phyloP scores from a whole-genome alignment of 2,113 vertebrate genomes.

The Acanthochromis polyacanthus region DNA sequence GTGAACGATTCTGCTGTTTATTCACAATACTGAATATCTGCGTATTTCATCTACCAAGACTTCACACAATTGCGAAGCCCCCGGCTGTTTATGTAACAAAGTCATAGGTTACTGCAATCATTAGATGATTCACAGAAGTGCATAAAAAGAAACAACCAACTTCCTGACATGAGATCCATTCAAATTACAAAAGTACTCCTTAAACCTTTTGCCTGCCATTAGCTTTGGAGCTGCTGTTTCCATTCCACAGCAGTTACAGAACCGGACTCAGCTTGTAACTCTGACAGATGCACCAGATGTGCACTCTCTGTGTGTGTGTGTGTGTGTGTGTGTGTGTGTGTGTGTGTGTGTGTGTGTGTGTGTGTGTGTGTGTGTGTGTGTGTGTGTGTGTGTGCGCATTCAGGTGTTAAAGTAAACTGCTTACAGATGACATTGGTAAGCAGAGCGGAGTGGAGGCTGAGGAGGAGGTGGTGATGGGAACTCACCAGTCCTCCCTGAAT shows the following conservation, averaged over 20 bases:
- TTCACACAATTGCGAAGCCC: not conserved
- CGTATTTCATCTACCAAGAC: no score
- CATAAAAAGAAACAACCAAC: not conserved
- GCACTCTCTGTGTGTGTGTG: constrained; percentile 4
- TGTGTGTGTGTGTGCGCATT: constrained; percentile 6
- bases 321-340: constrained; percentile 17
- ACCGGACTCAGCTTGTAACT: constrained; percentile 1
- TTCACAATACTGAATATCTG: not conserved
- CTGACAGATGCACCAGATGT: constrained; percentile 23
- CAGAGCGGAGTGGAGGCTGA: not conserved
- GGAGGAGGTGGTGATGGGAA: not conserved
- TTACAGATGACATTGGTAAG: constrained; percentile 32
- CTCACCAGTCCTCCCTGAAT: not conserved
- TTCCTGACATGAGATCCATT: not conserved
- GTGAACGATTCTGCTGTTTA: not conserved
- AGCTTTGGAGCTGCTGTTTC: constrained; percentile 20
- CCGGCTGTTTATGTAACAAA: constrained; percentile 3
- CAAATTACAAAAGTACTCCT: no score
- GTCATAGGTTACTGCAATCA: no score
- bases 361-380: constrained; percentile 13
- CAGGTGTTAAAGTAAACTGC: constrained; percentile 45
- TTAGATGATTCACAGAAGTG: no score
- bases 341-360: constrained; percentile 18
- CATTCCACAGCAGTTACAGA: constrained; percentile 12
- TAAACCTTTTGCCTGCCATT: not conserved